phyloP scores from a whole-genome alignment of 2,888 invertebrate species.

The Morpho achilles region DNA sequence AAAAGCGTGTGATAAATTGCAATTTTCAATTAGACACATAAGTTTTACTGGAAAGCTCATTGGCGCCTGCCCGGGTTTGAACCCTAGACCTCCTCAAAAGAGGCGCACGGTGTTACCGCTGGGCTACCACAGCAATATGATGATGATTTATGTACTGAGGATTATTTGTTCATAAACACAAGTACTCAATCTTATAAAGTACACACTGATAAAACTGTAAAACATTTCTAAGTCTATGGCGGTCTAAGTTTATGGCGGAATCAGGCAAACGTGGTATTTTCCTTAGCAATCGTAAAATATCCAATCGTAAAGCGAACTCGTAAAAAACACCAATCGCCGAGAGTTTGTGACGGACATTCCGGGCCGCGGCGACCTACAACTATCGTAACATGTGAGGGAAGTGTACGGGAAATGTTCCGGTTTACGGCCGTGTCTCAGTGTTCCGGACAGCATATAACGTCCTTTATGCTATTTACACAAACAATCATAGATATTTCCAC shows the following conservation, averaged over 20 bases:
- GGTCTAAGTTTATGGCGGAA: conserved; percentile 6
- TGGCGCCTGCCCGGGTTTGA: too few species aligned
- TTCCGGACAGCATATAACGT: background rate
- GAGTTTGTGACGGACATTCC: conserved; percentile 28
- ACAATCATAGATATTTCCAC: too few species aligned
- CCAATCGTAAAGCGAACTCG: conserved; percentile 35
- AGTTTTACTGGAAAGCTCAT: too few species aligned
- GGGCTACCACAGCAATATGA: too few species aligned
- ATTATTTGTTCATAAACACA: background rate
- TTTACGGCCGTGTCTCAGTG: conserved; percentile 3
- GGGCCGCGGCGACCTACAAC: background rate
- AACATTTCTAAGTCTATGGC: too few species aligned
- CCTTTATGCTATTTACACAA: too few species aligned
- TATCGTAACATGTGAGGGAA: background rate
- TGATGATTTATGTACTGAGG: too few species aligned
- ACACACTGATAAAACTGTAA: too few species aligned
- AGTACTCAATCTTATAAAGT: background rate
- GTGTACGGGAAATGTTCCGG: conserved; percentile 1
- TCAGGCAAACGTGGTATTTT: conserved; percentile 7
- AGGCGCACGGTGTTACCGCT: too few species aligned
- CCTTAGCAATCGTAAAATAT: conserved; percentile 20
- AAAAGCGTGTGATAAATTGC: too few species aligned
- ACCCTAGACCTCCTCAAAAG: too few species aligned
- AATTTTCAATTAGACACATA: too few species aligned
- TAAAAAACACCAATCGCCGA: conserved; percentile 41